Evolutionary conservation across 2,113 vertebrate genomes (phyloP).

Genomic region (Edolisoma coerulescens): DNA sequence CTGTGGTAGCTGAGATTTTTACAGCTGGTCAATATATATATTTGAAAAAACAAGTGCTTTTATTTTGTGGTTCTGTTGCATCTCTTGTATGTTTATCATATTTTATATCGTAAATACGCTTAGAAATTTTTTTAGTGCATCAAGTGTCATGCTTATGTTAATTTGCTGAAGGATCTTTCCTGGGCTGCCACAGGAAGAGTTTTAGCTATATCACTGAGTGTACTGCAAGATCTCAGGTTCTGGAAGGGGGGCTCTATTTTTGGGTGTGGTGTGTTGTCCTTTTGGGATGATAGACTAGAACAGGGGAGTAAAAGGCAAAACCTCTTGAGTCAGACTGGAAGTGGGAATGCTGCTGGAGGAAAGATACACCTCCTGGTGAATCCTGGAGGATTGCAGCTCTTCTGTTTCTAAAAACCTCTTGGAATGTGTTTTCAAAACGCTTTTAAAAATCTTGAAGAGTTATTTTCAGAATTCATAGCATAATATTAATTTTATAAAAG

Average conservation of each 20-base stretch:
- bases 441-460: background rate
- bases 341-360: background rate
- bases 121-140: background rate
- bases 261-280: background rate
- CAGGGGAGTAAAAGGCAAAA: background rate
- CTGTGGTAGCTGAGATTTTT: background rate
- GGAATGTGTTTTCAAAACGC: background rate
- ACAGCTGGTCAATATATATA: background rate
- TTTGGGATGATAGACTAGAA: background rate
- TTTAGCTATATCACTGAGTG: background rate
- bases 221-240: background rate
- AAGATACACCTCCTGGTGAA: background rate
- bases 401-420: background rate
- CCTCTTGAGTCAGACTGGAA: background rate
- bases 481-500: background rate
- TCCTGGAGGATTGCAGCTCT: background rate
- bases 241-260: background rate
- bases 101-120: background rate
- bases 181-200: background rate
- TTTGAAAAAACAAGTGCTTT: background rate
- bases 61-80: background rate
- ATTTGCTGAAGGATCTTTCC: background rate
- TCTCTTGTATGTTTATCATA: background rate
- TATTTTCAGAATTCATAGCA: background rate
- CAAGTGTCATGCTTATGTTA: background rate